Percentiles rank a stretch among this genome's conserved stretches.
phyloP scores from a whole-genome alignment of 2,888 invertebrate species.

The Eilema depressum region DNA sequence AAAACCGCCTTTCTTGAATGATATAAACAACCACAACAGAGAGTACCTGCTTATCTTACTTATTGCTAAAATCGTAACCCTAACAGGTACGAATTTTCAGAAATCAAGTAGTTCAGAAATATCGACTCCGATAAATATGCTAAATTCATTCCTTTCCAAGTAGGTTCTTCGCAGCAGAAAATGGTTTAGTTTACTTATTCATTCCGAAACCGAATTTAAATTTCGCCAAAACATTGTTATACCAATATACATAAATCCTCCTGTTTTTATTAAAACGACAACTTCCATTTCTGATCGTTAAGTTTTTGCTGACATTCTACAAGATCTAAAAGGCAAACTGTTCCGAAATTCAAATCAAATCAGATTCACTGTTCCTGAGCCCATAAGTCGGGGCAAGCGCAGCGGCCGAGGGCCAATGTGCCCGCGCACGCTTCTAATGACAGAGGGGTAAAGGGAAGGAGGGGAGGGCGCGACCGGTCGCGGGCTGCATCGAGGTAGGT shows the following conservation, averaged over 20 bases:
- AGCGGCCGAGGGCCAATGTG: constrained; percentile 82
- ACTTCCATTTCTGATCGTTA: constrained; percentile 45
- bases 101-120: too few relatives aligned
- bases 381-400: constrained; percentile 66
- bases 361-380: constrained; percentile 67
- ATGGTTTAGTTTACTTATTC: background rate
- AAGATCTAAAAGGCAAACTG: constrained; percentile 44
- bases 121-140: background rate
- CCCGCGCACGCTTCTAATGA: constrained; percentile 84
- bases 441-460: constrained; percentile 61
- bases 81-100: too few relatives aligned
- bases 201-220: background rate
- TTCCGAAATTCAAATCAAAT: constrained; percentile 65
- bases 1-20: background rate
- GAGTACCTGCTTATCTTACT: too few relatives aligned
- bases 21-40: too few relatives aligned
- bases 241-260: constrained; percentile 33
- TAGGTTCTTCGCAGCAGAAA: background rate
- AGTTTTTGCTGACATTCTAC: constrained; percentile 49
- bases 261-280: constrained; percentile 28
- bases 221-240: background rate
- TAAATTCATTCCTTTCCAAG: background rate
- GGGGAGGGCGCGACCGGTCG: constrained; percentile 75
- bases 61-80: background rate
- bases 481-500: constrained; percentile 65